Evolutionary conservation across 2,888 invertebrate species (phyloP), one percentile per base, ranked within the genome.

Genomic region (Hypomecis punctinalis): DNA sequence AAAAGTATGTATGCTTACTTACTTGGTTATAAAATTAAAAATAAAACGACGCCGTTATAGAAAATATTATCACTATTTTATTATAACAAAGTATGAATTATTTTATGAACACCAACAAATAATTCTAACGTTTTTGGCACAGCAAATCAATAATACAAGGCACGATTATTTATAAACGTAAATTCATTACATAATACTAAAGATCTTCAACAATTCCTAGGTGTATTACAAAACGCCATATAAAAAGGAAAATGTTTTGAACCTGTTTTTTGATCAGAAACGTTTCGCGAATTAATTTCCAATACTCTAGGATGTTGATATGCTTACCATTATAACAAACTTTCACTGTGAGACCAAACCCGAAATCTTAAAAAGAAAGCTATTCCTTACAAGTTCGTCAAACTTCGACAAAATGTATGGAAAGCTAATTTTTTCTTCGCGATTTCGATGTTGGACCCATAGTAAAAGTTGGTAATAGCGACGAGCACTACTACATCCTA

Each of bases 61-160:
- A 49, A 39, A 40, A 58, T 39, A 47, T 23, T 37, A 65, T 69
- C 65, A 69, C 23, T 23, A 2, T 61, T 76, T 76, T 76, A 76
- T 72, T 72, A 69, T 66, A 68, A 68, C 35, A 71, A 71, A 62
- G 23, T 33, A 13, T 5, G 13, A 39, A 39, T 51, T 37, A 37
- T 36, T n/a, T 48, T 61, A 65, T 53, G 60, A 51, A 53, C 63
- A 59, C 60, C 59, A 65, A 66, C 64, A 67, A 70, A 57, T 68
- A 64, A 42, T 35, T 35, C 33, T 43, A 57, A 9, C 55, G 61
- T 36, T 68, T 78, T 78, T 78, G 78, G 77, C 79, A 77, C 78
- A 69, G 73, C 75, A 72, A 76, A 59, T 67, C 45, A 67, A 47
- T 55, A 66, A 61, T 69, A 66, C 51, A 66, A 65, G 71, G 66